Evolutionary conservation across 2,888 invertebrate species (phyloP), one percentile per base, ranked within the genome.

Genomic region (Limulus polyphemus): DNA sequence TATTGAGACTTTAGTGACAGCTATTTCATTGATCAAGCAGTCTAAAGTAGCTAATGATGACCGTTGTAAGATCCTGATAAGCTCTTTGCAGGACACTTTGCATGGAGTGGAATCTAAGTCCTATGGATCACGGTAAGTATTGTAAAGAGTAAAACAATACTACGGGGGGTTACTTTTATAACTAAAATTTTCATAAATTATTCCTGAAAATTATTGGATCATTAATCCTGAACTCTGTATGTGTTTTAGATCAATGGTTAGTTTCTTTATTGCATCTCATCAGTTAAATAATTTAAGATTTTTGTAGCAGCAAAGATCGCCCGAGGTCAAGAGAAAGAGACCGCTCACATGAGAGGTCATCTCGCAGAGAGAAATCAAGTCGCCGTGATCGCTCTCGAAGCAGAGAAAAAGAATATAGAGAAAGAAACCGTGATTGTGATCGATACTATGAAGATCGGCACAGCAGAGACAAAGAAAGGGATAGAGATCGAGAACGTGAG

Each of bases 51-150:
- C 93, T 0, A 86, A 87, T 71, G 98, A 99, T 77, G 99, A 99
- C 75, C 84, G 99, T 55, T 99, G 99, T 81, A 95, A 97, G 79
- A 97, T 98, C 71, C 80, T 99, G 61, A 94, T 99, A 69, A 93
- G 91, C 71, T 94, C 95, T 0, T 82, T 99, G 3, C 92, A 95
- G 78, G 98, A 99, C 75, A 98, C 98, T 1, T 80, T 99, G 51
- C 88, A 93, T 76, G 97, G 97, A 57, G 94, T 99, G 13, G 98
- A 99, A 80, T 89, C 91, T 50, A 99, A 99, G 79, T 94, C 94
- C 70, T 97, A 97, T 76, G 91, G 90, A 70, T 83, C 81, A 49
- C 79, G 86, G 56, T 64, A 56, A 80, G 85, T 51, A 51, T 7
- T 51, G 3, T 32, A 32, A 32, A 32, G 32, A 32, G 2, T 32